Percentiles rank a stretch among this genome's conserved stretches.
Evolutionary conservation across 92 coral and sea anemone species (phyloP).

Genomic region (Heteractis magnifica): DNA sequence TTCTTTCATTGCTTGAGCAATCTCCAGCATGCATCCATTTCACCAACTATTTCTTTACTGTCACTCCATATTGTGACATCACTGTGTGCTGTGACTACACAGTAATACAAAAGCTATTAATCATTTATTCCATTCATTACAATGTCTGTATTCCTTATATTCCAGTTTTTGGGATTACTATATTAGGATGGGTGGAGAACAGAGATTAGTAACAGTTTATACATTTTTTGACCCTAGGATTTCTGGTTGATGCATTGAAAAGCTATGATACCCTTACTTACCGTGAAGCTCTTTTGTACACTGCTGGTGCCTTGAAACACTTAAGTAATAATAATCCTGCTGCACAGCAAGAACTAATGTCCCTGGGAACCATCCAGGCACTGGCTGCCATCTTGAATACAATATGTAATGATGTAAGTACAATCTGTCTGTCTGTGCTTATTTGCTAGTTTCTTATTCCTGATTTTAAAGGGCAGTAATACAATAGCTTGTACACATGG

Average conservation of each 20-base stretch:
- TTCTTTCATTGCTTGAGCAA: no score
- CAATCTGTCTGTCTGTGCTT: no score
- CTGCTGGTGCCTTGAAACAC: constrained; percentile 85
- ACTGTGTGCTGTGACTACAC: no score
- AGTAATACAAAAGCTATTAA: no score
- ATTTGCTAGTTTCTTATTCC: background rate
- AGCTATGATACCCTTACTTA: constrained; percentile 63
- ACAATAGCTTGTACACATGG: background rate
- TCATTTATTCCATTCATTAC: no score
- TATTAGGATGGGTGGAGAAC: background rate
- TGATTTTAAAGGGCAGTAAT: no score
- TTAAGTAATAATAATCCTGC: constrained; percentile 76
- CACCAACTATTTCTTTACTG: no score
- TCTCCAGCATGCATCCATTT: no score
- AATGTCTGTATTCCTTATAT: no score
- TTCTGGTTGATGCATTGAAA: constrained; percentile 67
- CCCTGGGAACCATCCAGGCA: constrained; percentile 63
- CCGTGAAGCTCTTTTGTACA: constrained; percentile 84
- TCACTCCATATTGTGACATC: no score
- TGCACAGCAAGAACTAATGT: constrained; percentile 70
- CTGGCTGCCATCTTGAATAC: constrained; percentile 66
- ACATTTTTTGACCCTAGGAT: constrained; percentile 34
- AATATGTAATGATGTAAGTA: constrained; percentile 78
- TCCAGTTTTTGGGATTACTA: no score
- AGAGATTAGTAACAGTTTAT: background rate